phyloP scores from a whole-genome alignment of 2,888 invertebrate genomes.

The Eulithis prunata region DNA sequence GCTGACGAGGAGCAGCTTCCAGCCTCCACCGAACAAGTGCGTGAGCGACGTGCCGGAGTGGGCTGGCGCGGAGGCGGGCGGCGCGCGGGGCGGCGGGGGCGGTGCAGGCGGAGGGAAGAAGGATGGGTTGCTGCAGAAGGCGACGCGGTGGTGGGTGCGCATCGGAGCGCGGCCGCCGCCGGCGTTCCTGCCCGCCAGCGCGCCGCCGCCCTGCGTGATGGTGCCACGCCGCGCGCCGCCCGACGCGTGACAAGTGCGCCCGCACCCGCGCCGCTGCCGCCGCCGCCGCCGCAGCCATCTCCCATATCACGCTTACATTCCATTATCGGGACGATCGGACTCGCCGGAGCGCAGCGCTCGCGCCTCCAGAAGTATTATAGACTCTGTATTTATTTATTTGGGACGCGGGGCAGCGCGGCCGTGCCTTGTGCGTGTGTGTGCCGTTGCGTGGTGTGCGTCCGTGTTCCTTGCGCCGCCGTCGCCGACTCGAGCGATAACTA shows the following conservation, averaged over 20 bases:
- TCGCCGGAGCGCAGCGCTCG: constrained; percentile 69
- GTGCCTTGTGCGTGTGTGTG: constrained; percentile 35
- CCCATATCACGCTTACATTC: constrained; percentile 82
- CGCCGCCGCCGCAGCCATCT: constrained; percentile 58
- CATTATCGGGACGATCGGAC: constrained; percentile 77
- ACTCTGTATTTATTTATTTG: constrained; percentile 82
- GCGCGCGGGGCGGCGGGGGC: constrained; percentile 40
- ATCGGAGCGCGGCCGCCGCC: constrained; percentile 69
- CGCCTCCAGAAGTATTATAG: constrained; percentile 78
- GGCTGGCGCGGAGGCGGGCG: constrained; percentile 65
- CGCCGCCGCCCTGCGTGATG: constrained; percentile 48
- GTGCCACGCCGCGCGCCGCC: constrained; percentile 60
- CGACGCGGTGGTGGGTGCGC: constrained; percentile 81
- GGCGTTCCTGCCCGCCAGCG: constrained; percentile 37
- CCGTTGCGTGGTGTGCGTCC: constrained; percentile 54
- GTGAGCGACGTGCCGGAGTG: constrained; percentile 87
- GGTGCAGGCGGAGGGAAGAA: constrained; percentile 65
- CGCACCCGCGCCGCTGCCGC: constrained; percentile 44
- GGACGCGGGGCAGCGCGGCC: constrained; percentile 54
- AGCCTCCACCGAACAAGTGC: constrained; percentile 87
- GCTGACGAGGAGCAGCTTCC: constrained; percentile 87
- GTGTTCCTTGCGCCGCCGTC: constrained; percentile 76
- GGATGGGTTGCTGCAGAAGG: constrained; percentile 82
- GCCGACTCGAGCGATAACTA: constrained; percentile 80
- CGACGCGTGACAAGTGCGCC: constrained; percentile 22